phyloP scores from a whole-genome alignment of 2,888 invertebrate species.

The Andrena flavipes region DNA sequence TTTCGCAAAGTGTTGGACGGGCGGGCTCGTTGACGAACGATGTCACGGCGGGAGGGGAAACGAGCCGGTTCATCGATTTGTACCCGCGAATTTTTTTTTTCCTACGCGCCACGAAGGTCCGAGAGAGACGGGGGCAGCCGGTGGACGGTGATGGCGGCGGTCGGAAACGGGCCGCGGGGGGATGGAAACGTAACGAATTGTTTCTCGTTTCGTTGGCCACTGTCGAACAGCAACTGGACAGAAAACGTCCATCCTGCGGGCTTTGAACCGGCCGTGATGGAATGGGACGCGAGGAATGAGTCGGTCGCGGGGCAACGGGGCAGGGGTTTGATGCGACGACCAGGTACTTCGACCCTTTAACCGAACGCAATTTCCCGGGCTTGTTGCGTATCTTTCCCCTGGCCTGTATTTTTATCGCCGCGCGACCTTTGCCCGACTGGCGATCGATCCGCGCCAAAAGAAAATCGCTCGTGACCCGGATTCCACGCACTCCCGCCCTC shows the following conservation, averaged over 20 bases:
- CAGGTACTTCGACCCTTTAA: slow-evolving; percentile 57
- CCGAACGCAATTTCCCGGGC: slow-evolving; percentile 62
- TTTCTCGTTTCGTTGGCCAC: slow-evolving; percentile 70
- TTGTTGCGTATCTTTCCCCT: slow-evolving; percentile 46
- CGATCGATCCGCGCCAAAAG: slow-evolving; percentile 27
- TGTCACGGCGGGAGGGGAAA: neutral
- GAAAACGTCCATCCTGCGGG: slow-evolving; percentile 59
- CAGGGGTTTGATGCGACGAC: slow-evolving; percentile 31
- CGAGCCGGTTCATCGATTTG: slow-evolving; percentile 44
- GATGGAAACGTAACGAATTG: slow-evolving; percentile 60
- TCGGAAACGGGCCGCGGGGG: neutral
- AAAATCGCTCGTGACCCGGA: slow-evolving; percentile 55
- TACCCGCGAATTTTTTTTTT: slow-evolving; percentile 51
- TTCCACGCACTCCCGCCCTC: slow-evolving; percentile 23
- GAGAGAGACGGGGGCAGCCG: slow-evolving; percentile 3
- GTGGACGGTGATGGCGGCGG: neutral
- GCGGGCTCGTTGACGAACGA: slow-evolving; percentile 1
- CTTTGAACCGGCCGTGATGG: slow-evolving; percentile 52
- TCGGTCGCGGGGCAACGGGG: neutral
- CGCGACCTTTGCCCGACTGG: neutral
- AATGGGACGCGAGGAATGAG: slow-evolving; percentile 11
- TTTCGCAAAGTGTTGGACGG: slow-evolving; percentile 12
- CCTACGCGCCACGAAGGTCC: slow-evolving; percentile 38
- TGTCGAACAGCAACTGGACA: slow-evolving; percentile 58
- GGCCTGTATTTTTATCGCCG: slow-evolving; percentile 61